Evolutionary conservation across 2,888 invertebrate species (phyloP), one percentile per base, ranked within the genome.

Genomic region (Thymelicus lineola): DNA sequence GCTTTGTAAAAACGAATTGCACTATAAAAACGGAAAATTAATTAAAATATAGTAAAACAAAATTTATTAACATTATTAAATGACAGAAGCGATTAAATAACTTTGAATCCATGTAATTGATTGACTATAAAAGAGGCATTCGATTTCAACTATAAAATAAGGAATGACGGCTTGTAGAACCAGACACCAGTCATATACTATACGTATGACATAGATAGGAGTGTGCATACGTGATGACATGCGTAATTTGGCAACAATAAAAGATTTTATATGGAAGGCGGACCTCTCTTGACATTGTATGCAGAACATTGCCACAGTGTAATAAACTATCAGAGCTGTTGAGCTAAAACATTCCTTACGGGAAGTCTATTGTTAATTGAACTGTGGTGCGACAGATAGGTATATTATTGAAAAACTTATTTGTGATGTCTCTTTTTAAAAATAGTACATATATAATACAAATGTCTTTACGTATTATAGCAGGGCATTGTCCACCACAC

Each of bases 1-100:
- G 7, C 55, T 28, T 55, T 7, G 28, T 55, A 14, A 28, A 20
- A 55, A 55, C 15, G 55, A 35, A 55, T 35, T 55, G 10, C 55
- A 55, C 45, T 57, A 57, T 20, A 45, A 65, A 64, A 65, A 46
- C 20, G 42, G 28, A 67, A 50, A 50, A 61, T 53, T 53, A 60
- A 67, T 67, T 67, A 67, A 67, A 60, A 67, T 53, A 42, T 42
- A 61, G 15, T 67, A 67, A 61, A 67, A 61, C 53, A 36, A 45
- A 61, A 60, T 67, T 60, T 60, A 61, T 67, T 42, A 10, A 28
- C 15, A 60, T 61, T 35, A 42, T n/a, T 61, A 42, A 46, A 61
- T 60, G 67, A 42, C 60, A 45, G 45, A 65, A 36, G 42, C 50
- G 53, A 61, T 67, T 60, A 60, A 20, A 60, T 45, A 20, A 20